phyloP scores from a whole-genome alignment of 2,113 vertebrate genomes.

The cat (Felis catus) region DNA sequence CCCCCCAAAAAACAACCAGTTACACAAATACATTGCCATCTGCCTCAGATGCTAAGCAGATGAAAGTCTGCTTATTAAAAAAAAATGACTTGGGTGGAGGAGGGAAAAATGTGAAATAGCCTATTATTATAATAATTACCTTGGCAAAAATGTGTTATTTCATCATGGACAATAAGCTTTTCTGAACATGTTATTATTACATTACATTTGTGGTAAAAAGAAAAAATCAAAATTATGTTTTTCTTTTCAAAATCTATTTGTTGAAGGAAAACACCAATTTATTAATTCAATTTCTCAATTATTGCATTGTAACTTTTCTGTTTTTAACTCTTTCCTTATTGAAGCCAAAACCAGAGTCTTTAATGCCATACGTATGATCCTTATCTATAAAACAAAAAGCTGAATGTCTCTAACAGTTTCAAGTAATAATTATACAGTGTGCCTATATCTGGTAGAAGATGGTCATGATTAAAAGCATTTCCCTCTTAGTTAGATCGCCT shows the following conservation, averaged over 20 bases:
- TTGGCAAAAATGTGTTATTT: conserved; percentile 62
- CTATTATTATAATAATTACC: conserved; percentile 69
- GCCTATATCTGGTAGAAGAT: background rate
- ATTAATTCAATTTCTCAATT: conserved; percentile 52
- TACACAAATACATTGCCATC: background rate
- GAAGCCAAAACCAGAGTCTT: background rate
- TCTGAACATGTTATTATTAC: conserved; percentile 47
- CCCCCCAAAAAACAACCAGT: background rate
- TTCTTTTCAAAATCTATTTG: conserved; percentile 20
- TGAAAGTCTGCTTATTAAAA: conserved; percentile 44
- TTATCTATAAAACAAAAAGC: background rate
- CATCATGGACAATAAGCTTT: conserved; percentile 52
- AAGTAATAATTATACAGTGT: background rate
- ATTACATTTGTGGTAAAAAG: conserved; percentile 28
- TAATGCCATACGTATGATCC: background rate
- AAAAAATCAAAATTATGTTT: conserved; percentile 47
- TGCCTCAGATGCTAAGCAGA: background rate
- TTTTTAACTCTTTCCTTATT: conserved; percentile 18
- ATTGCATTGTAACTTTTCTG: conserved; percentile 35
- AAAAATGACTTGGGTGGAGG: background rate
- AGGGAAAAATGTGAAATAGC: conserved; percentile 52
- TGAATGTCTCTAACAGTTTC: background rate
- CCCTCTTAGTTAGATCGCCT: background rate
- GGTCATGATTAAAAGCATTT: background rate
- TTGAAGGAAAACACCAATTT: conserved; percentile 56